Conservation (phyloP, 2,888 invertebrate species). For the Boloria euphrosyne region DNA sequence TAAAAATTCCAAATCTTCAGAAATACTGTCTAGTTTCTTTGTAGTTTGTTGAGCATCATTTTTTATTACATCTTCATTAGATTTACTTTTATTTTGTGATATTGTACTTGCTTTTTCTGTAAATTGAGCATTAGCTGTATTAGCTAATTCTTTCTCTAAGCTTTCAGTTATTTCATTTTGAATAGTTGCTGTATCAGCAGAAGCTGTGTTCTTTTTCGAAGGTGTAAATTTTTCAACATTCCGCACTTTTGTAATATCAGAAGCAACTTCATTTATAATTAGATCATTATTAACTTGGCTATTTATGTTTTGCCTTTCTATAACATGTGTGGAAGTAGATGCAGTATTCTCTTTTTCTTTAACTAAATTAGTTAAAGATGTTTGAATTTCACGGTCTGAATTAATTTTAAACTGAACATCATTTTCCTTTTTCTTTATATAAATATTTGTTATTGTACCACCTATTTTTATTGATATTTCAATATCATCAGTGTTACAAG, state of each 20-base stretch:
- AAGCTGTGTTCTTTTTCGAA: constrained; percentile 67
- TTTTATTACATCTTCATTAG: constrained; percentile 9
- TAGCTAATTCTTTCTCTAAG: constrained; percentile 67
- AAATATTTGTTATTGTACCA: constrained; percentile 63
- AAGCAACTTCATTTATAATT: constrained; percentile 10
- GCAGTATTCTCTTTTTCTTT: background rate
- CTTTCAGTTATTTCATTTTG: constrained; percentile 70
- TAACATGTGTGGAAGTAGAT: background rate
- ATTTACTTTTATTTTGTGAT: constrained; percentile 32
- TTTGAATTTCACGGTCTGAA: constrained; percentile 65
- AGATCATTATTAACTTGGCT: background rate
- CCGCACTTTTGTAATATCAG: constrained; percentile 32
- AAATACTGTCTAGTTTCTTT: constrained; percentile 29
- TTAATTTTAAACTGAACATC: constrained; percentile 65
- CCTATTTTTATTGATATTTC: constrained; percentile 71
- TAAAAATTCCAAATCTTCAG: constrained; percentile 49
- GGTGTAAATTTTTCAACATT: constrained; percentile 48
- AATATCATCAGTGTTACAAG: constrained; percentile 58
- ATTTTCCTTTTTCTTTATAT: constrained; percentile 65
- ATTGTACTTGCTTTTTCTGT: constrained; percentile 15
- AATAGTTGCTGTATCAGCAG: constrained; percentile 66
- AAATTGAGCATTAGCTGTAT: constrained; percentile 54
- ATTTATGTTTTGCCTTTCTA: background rate
- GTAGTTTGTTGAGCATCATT: constrained; percentile 21
- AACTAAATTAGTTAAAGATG: constrained; percentile 46